A percentile compares a stretch with the other conserved stretches of the same genome.
phyloP scores from a whole-genome alignment of 1,140 invertebrate genomes.

The Ips nitidus region DNA sequence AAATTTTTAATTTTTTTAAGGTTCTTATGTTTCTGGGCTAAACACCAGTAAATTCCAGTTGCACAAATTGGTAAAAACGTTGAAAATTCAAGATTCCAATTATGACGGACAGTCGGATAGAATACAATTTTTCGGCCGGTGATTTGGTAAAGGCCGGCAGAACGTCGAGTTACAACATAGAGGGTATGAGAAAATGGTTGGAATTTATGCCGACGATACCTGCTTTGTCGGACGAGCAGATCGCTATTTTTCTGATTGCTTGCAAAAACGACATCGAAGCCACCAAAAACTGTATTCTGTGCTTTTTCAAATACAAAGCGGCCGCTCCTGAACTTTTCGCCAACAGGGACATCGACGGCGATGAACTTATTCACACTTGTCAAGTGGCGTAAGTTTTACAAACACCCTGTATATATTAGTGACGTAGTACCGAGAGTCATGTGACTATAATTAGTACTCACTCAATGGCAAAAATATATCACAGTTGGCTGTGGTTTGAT shows the following conservation, averaged over 20 bases:
- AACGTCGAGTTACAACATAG: constrained; percentile 36
- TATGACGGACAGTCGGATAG: constrained; percentile 26
- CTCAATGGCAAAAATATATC: too few species aligned
- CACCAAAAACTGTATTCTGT: constrained; percentile 60
- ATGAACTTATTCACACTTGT: constrained; percentile 38
- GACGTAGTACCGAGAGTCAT: too few species aligned
- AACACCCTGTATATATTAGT: too few species aligned
- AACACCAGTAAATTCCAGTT: too few species aligned
- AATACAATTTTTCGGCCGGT: constrained; percentile 35
- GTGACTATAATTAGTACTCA: neutral
- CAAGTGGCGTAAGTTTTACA: constrained; percentile 45
- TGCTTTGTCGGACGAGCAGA: constrained; percentile 47
- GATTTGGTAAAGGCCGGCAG: constrained; percentile 37
- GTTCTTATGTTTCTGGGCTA: too few species aligned
- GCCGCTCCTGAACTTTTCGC: constrained; percentile 61
- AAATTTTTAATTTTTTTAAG: too few species aligned
- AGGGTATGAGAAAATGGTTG: constrained; percentile 42
- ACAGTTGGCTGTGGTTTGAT: neutral
- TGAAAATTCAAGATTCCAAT: too few species aligned
- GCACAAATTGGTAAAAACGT: too few species aligned
- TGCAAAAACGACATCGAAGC: constrained; percentile 59
- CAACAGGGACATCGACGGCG: constrained; percentile 51
- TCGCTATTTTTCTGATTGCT: constrained; percentile 62
- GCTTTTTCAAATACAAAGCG: constrained; percentile 59
- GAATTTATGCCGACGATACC: constrained; percentile 34